Conservation (phyloP, 2,113 vertebrate genomes). For the Forbesichthys papilliferus region DNA sequence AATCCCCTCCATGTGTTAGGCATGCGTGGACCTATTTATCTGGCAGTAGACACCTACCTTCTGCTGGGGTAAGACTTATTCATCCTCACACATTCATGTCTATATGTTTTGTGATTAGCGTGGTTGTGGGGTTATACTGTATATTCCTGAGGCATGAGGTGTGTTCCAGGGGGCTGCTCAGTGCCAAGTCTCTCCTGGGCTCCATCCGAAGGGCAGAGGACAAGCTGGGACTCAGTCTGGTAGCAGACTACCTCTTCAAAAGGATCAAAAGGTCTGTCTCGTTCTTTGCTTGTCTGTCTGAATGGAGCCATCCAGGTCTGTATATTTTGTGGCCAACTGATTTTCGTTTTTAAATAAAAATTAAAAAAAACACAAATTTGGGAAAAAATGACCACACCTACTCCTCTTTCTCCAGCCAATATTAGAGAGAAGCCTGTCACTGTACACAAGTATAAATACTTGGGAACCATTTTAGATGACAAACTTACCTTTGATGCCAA, state of each 20-base stretch:
- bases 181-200: conserved; percentile 79
- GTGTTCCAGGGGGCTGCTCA: conserved; percentile 81
- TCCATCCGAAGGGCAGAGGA: conserved; percentile 69
- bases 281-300: not conserved
- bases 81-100: too few species aligned
- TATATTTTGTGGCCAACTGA: too few species aligned
- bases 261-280: conserved; percentile 76
- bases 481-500: too few species aligned
- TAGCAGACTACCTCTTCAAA: conserved; percentile 73
- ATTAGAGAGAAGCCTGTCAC: too few species aligned
- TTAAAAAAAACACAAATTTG: too few species aligned
- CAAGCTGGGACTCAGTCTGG: conserved; percentile 63
- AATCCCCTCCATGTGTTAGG: conserved; percentile 78
- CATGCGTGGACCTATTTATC: conserved; percentile 75
- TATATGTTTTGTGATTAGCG: too few species aligned
- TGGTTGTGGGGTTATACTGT: not conserved
- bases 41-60: conserved; percentile 77
- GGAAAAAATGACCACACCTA: too few species aligned
- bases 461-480: too few species aligned
- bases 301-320: too few species aligned
- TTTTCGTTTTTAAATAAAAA: too few species aligned
- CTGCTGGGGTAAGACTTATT: conserved; percentile 77
- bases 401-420: too few species aligned
- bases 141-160: not conserved
- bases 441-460: too few species aligned